Conservation (phyloP, 2,113 vertebrate genomes). For the Oreochromis tanganicae region DNA sequence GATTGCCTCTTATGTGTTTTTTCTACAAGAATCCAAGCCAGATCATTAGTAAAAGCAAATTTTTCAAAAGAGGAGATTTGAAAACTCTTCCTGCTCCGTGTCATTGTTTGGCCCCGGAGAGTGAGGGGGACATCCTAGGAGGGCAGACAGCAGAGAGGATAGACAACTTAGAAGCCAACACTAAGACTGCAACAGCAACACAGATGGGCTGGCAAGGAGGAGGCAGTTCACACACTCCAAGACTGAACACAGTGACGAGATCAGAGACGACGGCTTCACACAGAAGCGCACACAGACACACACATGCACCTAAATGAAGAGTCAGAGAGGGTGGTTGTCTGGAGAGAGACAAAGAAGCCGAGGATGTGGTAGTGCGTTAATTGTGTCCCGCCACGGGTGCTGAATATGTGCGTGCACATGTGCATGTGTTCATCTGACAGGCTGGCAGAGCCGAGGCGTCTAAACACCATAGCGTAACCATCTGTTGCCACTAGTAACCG, state of each 20-base stretch:
- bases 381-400: constrained; percentile 40
- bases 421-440: constrained; percentile 26
- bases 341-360: background rate
- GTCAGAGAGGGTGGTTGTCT: background rate
- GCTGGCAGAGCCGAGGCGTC: constrained; percentile 36
- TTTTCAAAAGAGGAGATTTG: background rate
- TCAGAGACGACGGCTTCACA: constrained; percentile 44
- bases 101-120: constrained; percentile 15
- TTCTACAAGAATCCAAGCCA: background rate
- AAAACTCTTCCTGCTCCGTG: background rate
- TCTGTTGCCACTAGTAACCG: constrained; percentile 54
- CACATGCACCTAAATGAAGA: constrained; percentile 6
- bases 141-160: constrained; percentile 6
- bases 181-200: constrained; percentile 43
- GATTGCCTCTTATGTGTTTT: background rate
- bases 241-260: constrained; percentile 56
- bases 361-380: constrained; percentile 39
- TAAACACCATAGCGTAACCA: constrained; percentile 47
- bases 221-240: constrained; percentile 46
- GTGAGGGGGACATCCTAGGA: background rate
- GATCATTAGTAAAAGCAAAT: background rate
- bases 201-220: constrained; percentile 66
- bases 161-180: constrained; percentile 33
- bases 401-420: background rate
- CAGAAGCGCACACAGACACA: constrained; percentile 1